Evolutionary conservation across 2,888 invertebrate species (phyloP).

Genomic region (Acanthococcus lagerstroemiae): DNA sequence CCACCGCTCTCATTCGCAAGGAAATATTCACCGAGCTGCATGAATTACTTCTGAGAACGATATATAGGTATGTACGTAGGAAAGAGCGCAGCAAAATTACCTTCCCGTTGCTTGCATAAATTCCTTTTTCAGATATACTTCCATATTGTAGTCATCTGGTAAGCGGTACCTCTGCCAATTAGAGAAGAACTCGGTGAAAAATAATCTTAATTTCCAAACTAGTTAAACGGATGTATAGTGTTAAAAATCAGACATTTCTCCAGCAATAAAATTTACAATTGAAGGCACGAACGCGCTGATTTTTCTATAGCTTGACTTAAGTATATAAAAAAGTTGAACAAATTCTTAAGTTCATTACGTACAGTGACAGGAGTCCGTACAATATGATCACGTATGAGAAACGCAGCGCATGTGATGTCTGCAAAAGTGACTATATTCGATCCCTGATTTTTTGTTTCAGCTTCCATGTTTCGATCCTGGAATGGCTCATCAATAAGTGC

Average conservation of each 20-base stretch:
- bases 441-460: no score
- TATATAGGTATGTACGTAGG: neutral
- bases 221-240: neutral
- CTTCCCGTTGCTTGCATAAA: slow-evolving; percentile 91
- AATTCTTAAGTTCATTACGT: slow-evolving; percentile 41
- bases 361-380: slow-evolving; percentile 79
- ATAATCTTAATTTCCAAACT: neutral
- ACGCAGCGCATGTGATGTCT: slow-evolving; percentile 82
- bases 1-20: no score
- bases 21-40: no score
- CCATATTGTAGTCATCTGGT: slow-evolving; percentile 66
- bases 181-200: neutral
- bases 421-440: slow-evolving; percentile 56
- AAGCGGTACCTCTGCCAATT: slow-evolving; percentile 66
- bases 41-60: neutral
- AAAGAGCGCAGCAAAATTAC: no score
- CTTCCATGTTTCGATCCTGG: no score
- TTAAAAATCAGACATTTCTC: neutral
- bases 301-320: no score
- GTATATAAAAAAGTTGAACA: neutral
- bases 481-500: no score
- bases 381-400: slow-evolving; percentile 72
- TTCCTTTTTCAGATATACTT: slow-evolving; percentile 87
- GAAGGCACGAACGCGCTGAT: neutral
- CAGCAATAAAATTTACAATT: neutral